phyloP scores from a whole-genome alignment of 2,113 vertebrate species.

The Monarcha castaneiventris region DNA sequence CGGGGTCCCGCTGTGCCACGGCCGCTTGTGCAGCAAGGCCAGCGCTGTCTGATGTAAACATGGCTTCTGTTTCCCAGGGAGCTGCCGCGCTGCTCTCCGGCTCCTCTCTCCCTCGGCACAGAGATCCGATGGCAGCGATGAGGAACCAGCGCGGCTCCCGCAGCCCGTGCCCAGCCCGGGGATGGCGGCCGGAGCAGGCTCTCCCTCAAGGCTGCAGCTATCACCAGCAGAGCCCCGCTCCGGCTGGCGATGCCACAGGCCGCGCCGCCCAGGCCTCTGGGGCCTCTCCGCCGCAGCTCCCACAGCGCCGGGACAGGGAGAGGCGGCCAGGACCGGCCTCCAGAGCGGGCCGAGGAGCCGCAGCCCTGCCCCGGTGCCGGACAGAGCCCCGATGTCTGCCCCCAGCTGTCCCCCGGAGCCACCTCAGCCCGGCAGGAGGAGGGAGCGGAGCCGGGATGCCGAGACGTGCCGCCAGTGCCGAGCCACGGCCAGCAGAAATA shows the following conservation, averaged over 20 bases:
- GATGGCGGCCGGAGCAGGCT: background rate
- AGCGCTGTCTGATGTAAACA: background rate
- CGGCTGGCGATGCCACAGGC: background rate
- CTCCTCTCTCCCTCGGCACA: background rate
- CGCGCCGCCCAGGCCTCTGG: too few relatives aligned
- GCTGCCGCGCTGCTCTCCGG: background rate
- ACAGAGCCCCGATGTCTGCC: background rate
- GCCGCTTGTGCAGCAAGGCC: background rate
- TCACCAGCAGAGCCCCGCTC: slow-evolving; percentile 46
- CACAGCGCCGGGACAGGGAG: fast-evolving
- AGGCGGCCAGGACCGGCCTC: background rate
- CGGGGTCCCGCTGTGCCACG: background rate
- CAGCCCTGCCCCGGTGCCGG: background rate
- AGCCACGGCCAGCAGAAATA: slow-evolving; percentile 21
- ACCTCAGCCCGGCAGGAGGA: background rate
- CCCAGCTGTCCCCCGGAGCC: background rate
- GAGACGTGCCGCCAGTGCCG: background rate
- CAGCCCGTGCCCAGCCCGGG: background rate
- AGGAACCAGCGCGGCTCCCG: fast-evolving
- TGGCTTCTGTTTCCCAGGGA: slow-evolving; percentile 34
- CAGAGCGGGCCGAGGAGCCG: background rate
- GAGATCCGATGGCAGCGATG: background rate
- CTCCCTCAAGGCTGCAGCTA: slow-evolving; percentile 14
- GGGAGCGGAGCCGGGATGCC: background rate
- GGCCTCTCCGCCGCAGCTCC: background rate